These are phyloP conservation scores for Patella vulgata DNA, from an alignment of 1,140 invertebrate genomes.

Conservation along the genomic window DNA sequence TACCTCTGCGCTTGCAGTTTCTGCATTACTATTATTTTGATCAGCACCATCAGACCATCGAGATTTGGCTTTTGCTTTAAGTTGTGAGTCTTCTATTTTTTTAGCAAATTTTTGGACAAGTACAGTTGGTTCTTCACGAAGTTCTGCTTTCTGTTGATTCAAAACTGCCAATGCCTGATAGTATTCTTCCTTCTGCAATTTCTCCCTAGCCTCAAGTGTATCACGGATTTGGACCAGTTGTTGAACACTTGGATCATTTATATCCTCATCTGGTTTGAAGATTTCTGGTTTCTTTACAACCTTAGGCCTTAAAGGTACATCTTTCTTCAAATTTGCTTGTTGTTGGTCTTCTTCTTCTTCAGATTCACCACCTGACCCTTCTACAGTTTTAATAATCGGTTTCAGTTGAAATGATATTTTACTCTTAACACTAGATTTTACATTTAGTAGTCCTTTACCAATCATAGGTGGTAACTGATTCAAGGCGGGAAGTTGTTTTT, in stretches of 20 bases:
- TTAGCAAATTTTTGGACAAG: too few species aligned
- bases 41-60: neutral
- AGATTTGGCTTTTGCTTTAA: neutral
- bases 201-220: too few species aligned
- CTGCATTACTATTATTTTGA: slow-evolving; percentile 3
- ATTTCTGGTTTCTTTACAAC: slow-evolving; percentile 7
- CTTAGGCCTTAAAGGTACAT: slow-evolving; percentile 5
- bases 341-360: slow-evolving; percentile 1
- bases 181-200: too few species aligned
- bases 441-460: too few species aligned
- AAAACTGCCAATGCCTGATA: too few species aligned
- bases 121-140: too few species aligned
- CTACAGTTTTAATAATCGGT: slow-evolving; percentile 8
- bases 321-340: slow-evolving; percentile 3
- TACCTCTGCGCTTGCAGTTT: neutral
- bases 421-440: too few species aligned
- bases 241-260: too few species aligned
- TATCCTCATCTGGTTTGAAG: slow-evolving; percentile 9
- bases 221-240: too few species aligned
- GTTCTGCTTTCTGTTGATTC: too few species aligned
- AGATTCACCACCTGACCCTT: neutral
- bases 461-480: too few species aligned
- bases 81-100: neutral
- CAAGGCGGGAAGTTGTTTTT: too few species aligned
- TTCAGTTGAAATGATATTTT: slow-evolving; percentile 9